Evolutionary conservation across 1,140 invertebrate species (phyloP), one percentile per base, ranked within the genome.

Genomic region (Alviniconcha marisindica): DNA sequence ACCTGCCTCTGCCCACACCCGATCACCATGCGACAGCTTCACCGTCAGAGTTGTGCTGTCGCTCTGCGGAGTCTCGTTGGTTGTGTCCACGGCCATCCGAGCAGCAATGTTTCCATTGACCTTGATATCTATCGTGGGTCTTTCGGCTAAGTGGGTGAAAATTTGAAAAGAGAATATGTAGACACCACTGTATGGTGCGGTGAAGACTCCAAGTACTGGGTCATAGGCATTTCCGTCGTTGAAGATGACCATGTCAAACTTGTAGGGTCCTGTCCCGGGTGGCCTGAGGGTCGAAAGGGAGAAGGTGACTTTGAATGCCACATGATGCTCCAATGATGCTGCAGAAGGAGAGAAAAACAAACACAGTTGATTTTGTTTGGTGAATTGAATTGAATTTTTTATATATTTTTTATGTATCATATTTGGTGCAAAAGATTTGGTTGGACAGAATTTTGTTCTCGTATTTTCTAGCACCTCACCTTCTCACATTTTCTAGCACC

Each of bases 181-280:
- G 42, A 76, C 74, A 14, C 82, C 82, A 44, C 31, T n/a, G 33
- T 60, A 1, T 1, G 82, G 82, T 24, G 71, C 51, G 0, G 73
- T 83, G 73, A 83, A 83, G 3, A 81, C 71, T n/a, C 56, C 69
- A 0, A 42, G 38, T 2, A 18, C 14, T 5, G 78, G 38, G 40
- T 84, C 54, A 38, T 84, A 84, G 40, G 71, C 79, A 40, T 77
- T 66, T 2, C 83, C 83, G 42, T 69, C 21, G 38, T 84, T 84
- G 31, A 69, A 44, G 21, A 56, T 42, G 10, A 77, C 36, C n/a
- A 66, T 31, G 66, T 81, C 78, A 44, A 84, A 84, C 33, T 42
- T 74, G 71, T 38, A 74, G 71, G 71, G 71, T 10, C 33, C 28
- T 24, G 63, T 28, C 10, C 10, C 12, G 12, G 24, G 33, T 7